Evolutionary conservation across 2,113 vertebrate species (phyloP).

Genomic region (Odocoileus hemionus): DNA sequence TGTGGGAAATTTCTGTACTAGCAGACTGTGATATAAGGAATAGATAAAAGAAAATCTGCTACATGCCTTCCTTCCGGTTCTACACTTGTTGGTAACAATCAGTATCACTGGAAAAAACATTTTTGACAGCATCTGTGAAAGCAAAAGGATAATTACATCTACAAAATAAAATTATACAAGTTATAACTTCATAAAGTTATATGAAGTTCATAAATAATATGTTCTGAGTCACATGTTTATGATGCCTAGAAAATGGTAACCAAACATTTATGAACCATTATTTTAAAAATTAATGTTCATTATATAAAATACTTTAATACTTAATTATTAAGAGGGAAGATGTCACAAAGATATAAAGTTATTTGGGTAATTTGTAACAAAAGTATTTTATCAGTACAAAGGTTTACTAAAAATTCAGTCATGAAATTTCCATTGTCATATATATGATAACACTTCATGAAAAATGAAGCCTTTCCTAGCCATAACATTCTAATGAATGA

Average conservation of each 20-base stretch:
- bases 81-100: not conserved
- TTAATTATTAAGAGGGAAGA: not conserved
- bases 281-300: not conserved
- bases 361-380: slow-evolving; percentile 81
- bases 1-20: not conserved
- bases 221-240: not conserved
- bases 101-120: not conserved
- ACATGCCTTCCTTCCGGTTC: not conserved
- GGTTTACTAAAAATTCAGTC: slow-evolving; percentile 73
- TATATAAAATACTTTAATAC: not conserved
- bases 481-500: not conserved
- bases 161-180: not conserved
- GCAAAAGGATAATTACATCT: not conserved
- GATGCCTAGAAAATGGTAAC: not conserved
- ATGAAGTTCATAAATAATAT: not conserved
- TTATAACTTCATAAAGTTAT: not conserved
- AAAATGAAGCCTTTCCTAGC: not conserved
- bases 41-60: not conserved
- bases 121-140: not conserved
- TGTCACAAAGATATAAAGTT: slow-evolving; percentile 57
- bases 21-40: not conserved
- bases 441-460: not conserved
- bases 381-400: slow-evolving; percentile 74
- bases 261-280: not conserved
- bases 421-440: not conserved